These are phyloP conservation scores for Exephanes ischioxanthus DNA, from an alignment of 2,888 invertebrate genomes.

Conservation along the genomic window DNA sequence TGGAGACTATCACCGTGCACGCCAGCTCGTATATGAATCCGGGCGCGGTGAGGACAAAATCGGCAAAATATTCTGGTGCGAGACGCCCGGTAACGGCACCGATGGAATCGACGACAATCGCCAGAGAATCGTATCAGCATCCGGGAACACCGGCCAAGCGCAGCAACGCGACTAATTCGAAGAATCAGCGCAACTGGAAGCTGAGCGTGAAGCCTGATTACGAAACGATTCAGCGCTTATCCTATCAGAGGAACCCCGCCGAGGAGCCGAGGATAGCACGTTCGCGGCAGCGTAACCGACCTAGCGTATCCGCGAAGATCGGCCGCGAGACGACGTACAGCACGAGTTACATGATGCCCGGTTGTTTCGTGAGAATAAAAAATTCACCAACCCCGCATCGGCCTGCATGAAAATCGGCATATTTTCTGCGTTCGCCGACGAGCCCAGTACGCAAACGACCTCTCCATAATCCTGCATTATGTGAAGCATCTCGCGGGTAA, in stretches of 20 bases:
- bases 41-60: slow-evolving; percentile 55
- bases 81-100: slow-evolving; percentile 57
- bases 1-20: slow-evolving; percentile 68
- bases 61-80: slow-evolving; percentile 47
- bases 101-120: slow-evolving; percentile 70
- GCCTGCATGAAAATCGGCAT: slow-evolving; percentile 97
- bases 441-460: slow-evolving; percentile 97
- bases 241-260: slow-evolving; percentile 60
- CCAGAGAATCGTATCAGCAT: slow-evolving; percentile 71
- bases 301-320: slow-evolving; percentile 66
- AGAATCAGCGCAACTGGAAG: slow-evolving; percentile 55
- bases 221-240: slow-evolving; percentile 67
- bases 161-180: slow-evolving; percentile 20
- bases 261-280: slow-evolving; percentile 45
- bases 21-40: slow-evolving; percentile 71
- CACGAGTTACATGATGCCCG: slow-evolving; percentile 72
- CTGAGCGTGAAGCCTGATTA: slow-evolving; percentile 72
- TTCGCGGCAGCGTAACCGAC: slow-evolving; percentile 23
- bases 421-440: slow-evolving; percentile 95
- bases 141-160: slow-evolving; percentile 35
- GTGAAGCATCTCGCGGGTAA: slow-evolving; percentile 95
- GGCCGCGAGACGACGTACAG: slow-evolving; percentile 70
- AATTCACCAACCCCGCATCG: slow-evolving; percentile 90
- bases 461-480: slow-evolving; percentile 99
- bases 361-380: slow-evolving; percentile 62